These are phyloP conservation scores for Hapalemur alaotrensis DNA, from an alignment of 2,797 vertebrate species.

Conservation along the genomic window DNA sequence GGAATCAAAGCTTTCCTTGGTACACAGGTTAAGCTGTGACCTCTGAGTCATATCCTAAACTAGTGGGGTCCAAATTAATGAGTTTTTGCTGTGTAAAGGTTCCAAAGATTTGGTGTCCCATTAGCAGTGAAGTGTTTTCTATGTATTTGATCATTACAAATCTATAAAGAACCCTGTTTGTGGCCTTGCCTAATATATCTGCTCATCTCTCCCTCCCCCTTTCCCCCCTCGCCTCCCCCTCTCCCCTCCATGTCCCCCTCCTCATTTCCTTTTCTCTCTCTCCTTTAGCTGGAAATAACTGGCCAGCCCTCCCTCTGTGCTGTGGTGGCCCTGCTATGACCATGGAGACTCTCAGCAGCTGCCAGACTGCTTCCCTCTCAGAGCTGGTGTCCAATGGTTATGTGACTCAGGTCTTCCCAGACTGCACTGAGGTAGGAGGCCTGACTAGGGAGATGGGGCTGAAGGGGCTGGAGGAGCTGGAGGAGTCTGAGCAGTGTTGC, in stretches of 20 bases:
- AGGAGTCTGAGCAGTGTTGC: constrained; percentile 77
- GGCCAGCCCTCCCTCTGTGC: constrained; percentile 7
- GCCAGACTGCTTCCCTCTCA: constrained; percentile 48
- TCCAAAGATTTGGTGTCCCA: background rate
- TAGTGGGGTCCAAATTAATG: background rate
- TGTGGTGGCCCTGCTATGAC: constrained; percentile 34
- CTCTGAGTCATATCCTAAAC: background rate
- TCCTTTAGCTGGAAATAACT: constrained; percentile 66
- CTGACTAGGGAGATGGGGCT: constrained; percentile 79
- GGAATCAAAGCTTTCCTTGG: background rate
- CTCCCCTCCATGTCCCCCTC: background rate
- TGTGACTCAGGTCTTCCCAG: constrained; percentile 89
- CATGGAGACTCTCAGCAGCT: constrained; percentile 77
- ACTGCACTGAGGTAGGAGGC: constrained; percentile 86
- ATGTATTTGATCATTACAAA: background rate
- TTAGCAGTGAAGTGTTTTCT: background rate
- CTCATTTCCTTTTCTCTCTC: constrained; percentile 30
- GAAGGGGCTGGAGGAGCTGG: constrained; percentile 83
- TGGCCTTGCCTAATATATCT: background rate
- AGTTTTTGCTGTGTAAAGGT: background rate
- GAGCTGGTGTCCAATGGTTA: constrained; percentile 88
- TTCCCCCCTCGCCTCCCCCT: background rate
- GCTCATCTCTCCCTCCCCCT: background rate
- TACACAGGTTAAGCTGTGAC: background rate
- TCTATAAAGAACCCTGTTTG: background rate